Conservation (phyloP, 2,797 vertebrate genomes). For the Semotilus atromaculatus region DNA sequence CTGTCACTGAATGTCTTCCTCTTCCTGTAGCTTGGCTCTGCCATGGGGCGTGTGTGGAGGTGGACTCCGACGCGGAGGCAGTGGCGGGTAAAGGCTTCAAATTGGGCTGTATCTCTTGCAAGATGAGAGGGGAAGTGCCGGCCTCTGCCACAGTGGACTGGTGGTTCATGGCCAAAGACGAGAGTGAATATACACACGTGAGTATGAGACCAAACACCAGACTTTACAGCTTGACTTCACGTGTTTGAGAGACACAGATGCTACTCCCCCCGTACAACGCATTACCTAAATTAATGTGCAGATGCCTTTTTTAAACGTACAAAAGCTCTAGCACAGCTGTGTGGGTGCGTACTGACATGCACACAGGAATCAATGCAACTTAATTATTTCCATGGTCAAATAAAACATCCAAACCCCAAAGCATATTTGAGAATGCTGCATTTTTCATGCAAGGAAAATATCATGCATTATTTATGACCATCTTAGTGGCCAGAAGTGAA, state of each 20-base stretch:
- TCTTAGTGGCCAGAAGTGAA: neutral
- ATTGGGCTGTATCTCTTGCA: constrained; percentile 92
- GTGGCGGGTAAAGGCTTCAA: constrained; percentile 84
- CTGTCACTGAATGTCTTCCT: constrained; percentile 25
- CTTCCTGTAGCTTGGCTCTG: constrained; percentile 66
- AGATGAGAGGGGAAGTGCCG: constrained; percentile 84
- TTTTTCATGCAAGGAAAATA: constrained; percentile 55
- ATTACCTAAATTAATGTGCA: neutral
- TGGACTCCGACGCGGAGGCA: constrained; percentile 88
- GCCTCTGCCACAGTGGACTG: constrained; percentile 81
- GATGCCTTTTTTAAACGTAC: neutral
- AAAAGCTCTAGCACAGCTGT: neutral
- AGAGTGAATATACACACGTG: constrained; percentile 79
- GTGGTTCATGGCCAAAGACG: constrained; percentile 83
- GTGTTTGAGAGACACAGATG: neutral
- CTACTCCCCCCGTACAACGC: neutral
- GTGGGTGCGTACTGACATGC: neutral
- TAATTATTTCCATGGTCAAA: neutral
- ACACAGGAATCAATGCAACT: neutral
- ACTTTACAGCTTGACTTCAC: neutral
- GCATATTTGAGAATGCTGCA: constrained; percentile 15
- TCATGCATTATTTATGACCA: constrained; percentile 66
- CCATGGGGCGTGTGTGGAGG: constrained; percentile 87
- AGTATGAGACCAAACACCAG: constrained; percentile 54
- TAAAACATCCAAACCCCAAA: neutral